Evolutionary conservation across 2,888 invertebrate genomes (phyloP), one percentile per base, ranked within the genome.

Genomic region (Drosophila phalerata): DNA sequence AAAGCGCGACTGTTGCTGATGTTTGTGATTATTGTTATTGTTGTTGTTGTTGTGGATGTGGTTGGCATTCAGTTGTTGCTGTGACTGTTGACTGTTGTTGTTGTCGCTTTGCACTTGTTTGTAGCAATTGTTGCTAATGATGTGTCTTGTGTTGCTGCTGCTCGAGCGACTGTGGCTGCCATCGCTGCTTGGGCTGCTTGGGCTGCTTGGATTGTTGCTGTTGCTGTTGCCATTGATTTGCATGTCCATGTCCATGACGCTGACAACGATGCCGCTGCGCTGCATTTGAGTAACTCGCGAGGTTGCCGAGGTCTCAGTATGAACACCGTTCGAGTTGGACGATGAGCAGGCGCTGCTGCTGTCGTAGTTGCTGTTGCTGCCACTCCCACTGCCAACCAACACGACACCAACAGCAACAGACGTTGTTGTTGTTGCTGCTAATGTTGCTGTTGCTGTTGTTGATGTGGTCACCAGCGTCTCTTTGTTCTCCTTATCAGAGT

Each of bases 401-500:
- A 56, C 57, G 63, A 43, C 55, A 45, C 42, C 72, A 47, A 68
- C 76, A 75, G 49, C 37, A 40, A 15, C 28, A 37, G 60, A 30
- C 30, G 60, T 56, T 49, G 69, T 40, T 49, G 58, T 37, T 49
- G 51, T 15, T 55, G 58, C 17, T 52, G 65, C 32, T 58, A 60
- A 5, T 49, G 55, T 37, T 65, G 66, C 11, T 37, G 58, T 4
- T 37, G 69, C 10, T 43, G 62, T 52, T 65, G 79, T 75, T 34
- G 85, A 67, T 52, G 79, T 73, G 62, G 53, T 79, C 55, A 82
- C 75, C 67, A 82, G 74, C 52, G 86, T 83, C 79, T 91, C 91
- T 83, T 91, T 91, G 68, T 92, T 92, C 83, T 92, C 92, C 82
- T 92, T 92, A 89, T 92, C 92, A 74, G 91, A 92, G 88, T 92